A percentile compares a stretch with the other conserved stretches of the same genome.
phyloP scores from a whole-genome alignment of 2,797 vertebrate genomes.

The Psittacula derbiana region DNA sequence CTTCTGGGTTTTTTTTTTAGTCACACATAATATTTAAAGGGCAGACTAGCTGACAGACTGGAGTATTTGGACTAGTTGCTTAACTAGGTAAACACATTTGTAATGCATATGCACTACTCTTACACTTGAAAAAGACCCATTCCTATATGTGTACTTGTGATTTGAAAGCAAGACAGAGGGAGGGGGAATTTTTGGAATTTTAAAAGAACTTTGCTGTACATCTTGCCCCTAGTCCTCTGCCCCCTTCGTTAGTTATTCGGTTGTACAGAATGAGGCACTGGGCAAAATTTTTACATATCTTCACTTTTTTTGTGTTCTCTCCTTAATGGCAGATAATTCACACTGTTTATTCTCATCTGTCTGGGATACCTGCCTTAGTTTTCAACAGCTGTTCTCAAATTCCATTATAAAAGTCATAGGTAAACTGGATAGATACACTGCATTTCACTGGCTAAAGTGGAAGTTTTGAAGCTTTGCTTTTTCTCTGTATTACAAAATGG shows the following conservation, averaged over 20 bases:
- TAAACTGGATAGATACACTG: background rate
- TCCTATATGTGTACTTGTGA: background rate
- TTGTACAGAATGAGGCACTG: background rate
- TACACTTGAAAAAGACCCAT: background rate
- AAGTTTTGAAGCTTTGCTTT: background rate
- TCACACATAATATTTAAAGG: background rate
- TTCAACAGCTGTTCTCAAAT: background rate
- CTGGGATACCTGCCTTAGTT: background rate
- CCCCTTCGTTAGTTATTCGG: background rate
- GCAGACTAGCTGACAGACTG: background rate
- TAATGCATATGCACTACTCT: background rate
- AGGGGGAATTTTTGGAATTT: background rate
- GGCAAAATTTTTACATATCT: background rate
- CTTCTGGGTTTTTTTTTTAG: background rate
- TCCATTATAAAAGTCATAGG: accelerated
- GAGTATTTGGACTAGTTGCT: background rate
- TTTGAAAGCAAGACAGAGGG: background rate
- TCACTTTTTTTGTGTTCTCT: background rate
- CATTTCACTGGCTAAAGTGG: background rate
- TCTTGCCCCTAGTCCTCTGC: background rate
- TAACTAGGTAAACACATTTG: background rate
- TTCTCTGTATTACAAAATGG: background rate
- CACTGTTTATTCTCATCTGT: background rate
- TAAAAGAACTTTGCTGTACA: accelerated
- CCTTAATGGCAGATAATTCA: background rate